A percentile compares a stretch with the other conserved stretches of the same genome.
phyloP scores from a whole-genome alignment of 2,113 vertebrate genomes.

The Lasiurus cinereus region DNA sequence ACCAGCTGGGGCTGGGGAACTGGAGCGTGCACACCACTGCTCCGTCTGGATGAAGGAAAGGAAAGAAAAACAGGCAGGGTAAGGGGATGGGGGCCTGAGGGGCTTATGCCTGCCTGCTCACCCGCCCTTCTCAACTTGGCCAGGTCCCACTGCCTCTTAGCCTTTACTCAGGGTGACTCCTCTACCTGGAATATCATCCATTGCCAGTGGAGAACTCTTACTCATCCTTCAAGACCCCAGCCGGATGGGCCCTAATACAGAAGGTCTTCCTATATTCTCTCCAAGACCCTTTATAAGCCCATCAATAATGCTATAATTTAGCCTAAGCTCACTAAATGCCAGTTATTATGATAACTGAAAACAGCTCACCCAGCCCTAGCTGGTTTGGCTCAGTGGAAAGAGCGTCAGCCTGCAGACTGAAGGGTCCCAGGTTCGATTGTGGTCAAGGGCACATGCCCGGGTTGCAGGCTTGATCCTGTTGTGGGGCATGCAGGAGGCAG shows the following conservation, averaged over 20 bases:
- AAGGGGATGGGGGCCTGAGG: neutral
- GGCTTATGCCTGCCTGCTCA: neutral
- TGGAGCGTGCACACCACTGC: slow-evolving; percentile 91
- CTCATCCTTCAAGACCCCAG: slow-evolving; percentile 23
- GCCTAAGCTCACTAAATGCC: neutral
- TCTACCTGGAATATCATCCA: neutral
- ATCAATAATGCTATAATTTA: neutral
- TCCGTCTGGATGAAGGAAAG: slow-evolving; percentile 83
- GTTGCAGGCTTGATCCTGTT: too few relatives aligned
- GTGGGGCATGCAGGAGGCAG: too few relatives aligned
- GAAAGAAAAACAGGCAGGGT: slow-evolving; percentile 52
- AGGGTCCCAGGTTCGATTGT: too few relatives aligned
- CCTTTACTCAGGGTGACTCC: neutral
- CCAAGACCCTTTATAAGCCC: neutral
- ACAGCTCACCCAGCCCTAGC: neutral
- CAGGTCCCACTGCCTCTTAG: neutral
- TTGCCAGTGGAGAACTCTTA: neutral
- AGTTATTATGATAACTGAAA: neutral
- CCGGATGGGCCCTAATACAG: neutral
- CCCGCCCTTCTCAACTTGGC: neutral
- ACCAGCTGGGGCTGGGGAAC: slow-evolving; percentile 93
- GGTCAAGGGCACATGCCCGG: too few relatives aligned
- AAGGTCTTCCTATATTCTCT: neutral
- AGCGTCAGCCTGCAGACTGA: too few relatives aligned
- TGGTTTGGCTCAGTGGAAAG: too few relatives aligned